A percentile compares a stretch with the other conserved stretches of the same genome.
phyloP scores from a whole-genome alignment of 2,888 invertebrate species.

The Papilio demoleus region DNA sequence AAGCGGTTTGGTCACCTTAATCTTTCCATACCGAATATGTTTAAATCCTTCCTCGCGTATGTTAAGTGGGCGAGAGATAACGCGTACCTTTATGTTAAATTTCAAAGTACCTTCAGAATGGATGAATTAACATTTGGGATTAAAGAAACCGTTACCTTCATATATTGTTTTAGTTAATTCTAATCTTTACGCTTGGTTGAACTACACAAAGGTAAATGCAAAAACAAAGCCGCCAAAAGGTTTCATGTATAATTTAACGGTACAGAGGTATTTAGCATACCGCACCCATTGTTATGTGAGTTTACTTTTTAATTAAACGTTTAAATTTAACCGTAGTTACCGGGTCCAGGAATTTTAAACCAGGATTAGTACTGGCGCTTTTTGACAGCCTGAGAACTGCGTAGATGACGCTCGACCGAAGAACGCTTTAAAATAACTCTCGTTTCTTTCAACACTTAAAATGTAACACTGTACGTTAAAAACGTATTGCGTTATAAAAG shows the following conservation, averaged over 20 bases:
- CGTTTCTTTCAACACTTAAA: too few species aligned
- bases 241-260: conserved; percentile 24
- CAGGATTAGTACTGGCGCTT: too few species aligned
- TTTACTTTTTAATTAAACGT: conserved; percentile 18
- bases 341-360: too few species aligned
- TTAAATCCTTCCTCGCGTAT: conserved; percentile 47
- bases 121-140: conserved; percentile 55
- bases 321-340: background rate
- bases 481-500: too few species aligned
- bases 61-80: conserved; percentile 55
- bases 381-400: too few species aligned
- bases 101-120: conserved; percentile 44
- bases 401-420: too few species aligned
- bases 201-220: conserved; percentile 23
- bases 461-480: too few species aligned
- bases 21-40: conserved; percentile 66
- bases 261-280: conserved; percentile 10
- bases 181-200: conserved; percentile 31
- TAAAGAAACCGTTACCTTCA: conserved; percentile 44
- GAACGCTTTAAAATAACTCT: too few species aligned
- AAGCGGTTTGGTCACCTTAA: conserved; percentile 62
- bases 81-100: conserved; percentile 48
- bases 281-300: background rate
- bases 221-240: conserved; percentile 30
- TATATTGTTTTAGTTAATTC: conserved; percentile 38